Percentiles rank a stretch among this genome's conserved stretches.
These are phyloP conservation scores for Gymnothorax javanicus DNA, from an alignment of 2,797 vertebrate species.

Conservation along the genomic window DNA sequence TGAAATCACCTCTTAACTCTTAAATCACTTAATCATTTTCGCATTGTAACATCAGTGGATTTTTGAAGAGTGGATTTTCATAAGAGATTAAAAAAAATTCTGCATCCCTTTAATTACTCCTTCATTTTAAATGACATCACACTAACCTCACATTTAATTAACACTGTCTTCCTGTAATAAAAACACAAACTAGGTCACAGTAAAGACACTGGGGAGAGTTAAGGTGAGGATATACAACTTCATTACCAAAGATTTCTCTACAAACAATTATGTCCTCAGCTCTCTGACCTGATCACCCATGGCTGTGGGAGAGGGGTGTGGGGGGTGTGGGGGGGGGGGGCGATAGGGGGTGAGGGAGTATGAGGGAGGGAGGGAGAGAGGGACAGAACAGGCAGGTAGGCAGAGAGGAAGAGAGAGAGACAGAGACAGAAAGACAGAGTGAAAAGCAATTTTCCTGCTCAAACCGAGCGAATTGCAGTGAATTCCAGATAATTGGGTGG, in stretches of 20 bases:
- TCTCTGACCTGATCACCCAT: not conserved
- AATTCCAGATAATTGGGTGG: conserved; percentile 86
- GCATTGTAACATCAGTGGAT: not conserved
- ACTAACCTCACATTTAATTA: not conserved
- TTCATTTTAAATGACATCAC: not conserved
- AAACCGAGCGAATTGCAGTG: conserved; percentile 66
- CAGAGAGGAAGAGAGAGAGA: not conserved
- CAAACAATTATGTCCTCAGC: conserved; percentile 16
- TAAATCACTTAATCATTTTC: too few relatives aligned
- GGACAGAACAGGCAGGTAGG: not conserved
- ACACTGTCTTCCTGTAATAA: conserved; percentile 7
- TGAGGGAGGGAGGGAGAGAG: not conserved
- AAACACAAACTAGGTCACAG: conserved; percentile 4
- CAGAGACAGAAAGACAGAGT: conserved; percentile 30
- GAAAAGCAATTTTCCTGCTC: conserved; percentile 55
- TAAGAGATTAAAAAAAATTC: not conserved
- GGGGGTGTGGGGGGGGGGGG: not conserved
- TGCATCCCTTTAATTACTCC: not conserved
- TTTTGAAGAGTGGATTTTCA: not conserved
- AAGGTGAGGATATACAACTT: not conserved
- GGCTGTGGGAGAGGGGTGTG: conserved; percentile 16
- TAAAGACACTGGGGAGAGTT: conserved; percentile 29
- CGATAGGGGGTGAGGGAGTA: not conserved
- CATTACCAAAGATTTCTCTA: not conserved
- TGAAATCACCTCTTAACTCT: not conserved